These are phyloP conservation scores for Nephotettix cincticeps DNA, from an alignment of 1,140 invertebrate genomes.

Conservation along the genomic window DNA sequence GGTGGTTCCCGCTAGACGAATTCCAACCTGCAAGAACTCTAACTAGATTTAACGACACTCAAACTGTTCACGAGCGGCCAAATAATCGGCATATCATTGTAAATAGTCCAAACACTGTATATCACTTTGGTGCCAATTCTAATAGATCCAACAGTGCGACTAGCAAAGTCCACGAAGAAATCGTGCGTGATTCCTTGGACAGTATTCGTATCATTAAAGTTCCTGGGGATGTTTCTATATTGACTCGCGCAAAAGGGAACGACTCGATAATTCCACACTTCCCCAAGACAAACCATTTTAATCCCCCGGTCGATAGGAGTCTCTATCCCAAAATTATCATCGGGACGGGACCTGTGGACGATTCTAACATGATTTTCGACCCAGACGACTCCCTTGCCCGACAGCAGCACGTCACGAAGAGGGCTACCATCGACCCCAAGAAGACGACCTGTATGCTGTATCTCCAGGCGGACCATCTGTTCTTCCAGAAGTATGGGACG, in stretches of 20 bases:
- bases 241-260: background rate
- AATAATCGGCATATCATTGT: background rate
- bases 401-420: conserved; percentile 60
- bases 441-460: conserved; percentile 79
- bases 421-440: conserved; percentile 73
- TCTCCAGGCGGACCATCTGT: conserved; percentile 92
- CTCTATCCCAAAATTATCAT: conserved; percentile 24
- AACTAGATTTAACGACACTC: background rate
- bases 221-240: background rate
- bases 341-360: conserved; percentile 25
- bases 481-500: conserved; percentile 87
- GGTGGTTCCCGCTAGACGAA: background rate
- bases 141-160: conserved; percentile 5
- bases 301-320: background rate
- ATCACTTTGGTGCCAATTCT: conserved; percentile 21
- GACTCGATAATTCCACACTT: background rate
- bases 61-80: background rate
- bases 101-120: conserved; percentile 17
- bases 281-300: conserved; percentile 6
- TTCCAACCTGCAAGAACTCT: background rate
- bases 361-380: conserved; percentile 36
- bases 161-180: background rate
- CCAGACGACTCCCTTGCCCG: conserved; percentile 39
- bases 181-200: background rate
- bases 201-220: background rate